phyloP scores from a whole-genome alignment of 2,888 invertebrate genomes.

The Galeopsomyia nigrocyanea region DNA sequence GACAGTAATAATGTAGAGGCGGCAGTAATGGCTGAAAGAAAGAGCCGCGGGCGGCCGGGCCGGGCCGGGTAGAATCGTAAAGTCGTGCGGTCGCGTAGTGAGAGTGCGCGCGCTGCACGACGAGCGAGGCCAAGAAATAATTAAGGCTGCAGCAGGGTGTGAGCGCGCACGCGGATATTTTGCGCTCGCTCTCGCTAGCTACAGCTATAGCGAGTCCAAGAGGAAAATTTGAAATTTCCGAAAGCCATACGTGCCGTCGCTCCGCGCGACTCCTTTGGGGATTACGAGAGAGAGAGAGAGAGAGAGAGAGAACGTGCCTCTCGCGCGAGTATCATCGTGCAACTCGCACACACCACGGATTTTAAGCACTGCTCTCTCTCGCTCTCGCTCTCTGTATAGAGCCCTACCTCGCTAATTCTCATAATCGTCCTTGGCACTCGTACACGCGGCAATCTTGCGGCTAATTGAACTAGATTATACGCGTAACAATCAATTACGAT shows the following conservation, averaged over 20 bases:
- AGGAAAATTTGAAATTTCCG: constrained; percentile 31
- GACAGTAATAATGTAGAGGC: too few relatives aligned
- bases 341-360: not conserved
- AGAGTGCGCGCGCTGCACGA: too few relatives aligned
- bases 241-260: constrained; percentile 7
- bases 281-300: too few relatives aligned
- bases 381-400: too few relatives aligned
- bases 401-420: not conserved
- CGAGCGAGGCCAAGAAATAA: constrained; percentile 24
- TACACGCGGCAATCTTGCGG: not conserved
- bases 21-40: too few relatives aligned
- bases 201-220: constrained; percentile 11
- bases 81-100: not conserved
- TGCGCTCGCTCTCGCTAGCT: too few relatives aligned
- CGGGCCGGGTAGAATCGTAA: too few relatives aligned
- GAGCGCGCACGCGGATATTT: not conserved
- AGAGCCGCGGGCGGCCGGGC: too few relatives aligned
- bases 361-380: not conserved
- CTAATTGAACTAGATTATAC: too few relatives aligned
- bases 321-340: not conserved
- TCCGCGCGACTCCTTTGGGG: not conserved
- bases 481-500: too few relatives aligned
- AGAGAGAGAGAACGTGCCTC: too few relatives aligned
- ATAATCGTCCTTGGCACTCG: constrained; percentile 11
- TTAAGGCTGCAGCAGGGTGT: constrained; percentile 7